Evolutionary conservation across 2,888 invertebrate genomes (phyloP).

Genomic region (Thelaira solivaga): DNA sequence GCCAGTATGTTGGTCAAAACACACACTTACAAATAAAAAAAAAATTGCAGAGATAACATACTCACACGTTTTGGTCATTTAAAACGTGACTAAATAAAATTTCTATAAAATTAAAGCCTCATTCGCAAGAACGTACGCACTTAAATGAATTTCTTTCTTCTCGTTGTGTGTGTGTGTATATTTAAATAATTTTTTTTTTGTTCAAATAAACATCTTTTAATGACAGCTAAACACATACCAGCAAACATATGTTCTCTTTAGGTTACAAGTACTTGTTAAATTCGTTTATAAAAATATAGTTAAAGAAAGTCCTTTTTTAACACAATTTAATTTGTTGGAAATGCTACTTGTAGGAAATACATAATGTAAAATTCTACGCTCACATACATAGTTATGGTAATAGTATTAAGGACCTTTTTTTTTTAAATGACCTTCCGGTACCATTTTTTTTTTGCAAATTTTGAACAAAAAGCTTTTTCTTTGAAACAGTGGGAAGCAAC

Average conservation of each 20-base stretch:
- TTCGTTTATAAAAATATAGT: slow-evolving; percentile 6
- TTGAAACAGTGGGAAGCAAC: too few species aligned
- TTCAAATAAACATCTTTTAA: slow-evolving; percentile 33
- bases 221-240: background rate
- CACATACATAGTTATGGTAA: background rate
- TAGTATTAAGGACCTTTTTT: background rate
- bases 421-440: too few species aligned
- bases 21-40: too few species aligned
- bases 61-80: slow-evolving; percentile 54
- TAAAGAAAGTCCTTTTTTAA: background rate
- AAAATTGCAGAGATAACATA: background rate
- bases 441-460: background rate
- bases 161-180: too few species aligned
- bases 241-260: slow-evolving; percentile 4
- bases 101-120: slow-evolving; percentile 35
- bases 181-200: slow-evolving; percentile 8
- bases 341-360: background rate
- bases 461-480: too few species aligned
- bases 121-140: background rate
- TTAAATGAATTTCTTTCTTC: too few species aligned
- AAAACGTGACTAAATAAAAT: slow-evolving; percentile 53
- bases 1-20: background rate
- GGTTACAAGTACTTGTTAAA: slow-evolving; percentile 8
- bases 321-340: background rate
- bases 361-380: background rate